Evolutionary conservation across 2,888 invertebrate species (phyloP).

Genomic region (Eulithis prunata): DNA sequence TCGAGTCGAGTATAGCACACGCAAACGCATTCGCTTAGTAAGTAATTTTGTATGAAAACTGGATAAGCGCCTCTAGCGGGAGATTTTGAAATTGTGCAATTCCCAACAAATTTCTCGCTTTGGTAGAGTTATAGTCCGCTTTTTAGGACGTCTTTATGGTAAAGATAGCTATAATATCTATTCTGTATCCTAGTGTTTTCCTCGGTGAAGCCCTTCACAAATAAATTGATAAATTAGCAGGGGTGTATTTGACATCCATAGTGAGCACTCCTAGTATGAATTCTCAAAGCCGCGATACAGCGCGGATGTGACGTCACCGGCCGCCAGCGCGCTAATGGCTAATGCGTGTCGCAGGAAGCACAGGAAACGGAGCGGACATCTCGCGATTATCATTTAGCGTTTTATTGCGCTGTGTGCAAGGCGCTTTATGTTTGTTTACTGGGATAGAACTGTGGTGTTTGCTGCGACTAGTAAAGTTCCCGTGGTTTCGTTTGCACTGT

Average conservation of each 20-base stretch:
- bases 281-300: conserved; percentile 34
- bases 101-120: too few species aligned
- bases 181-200: too few species aligned
- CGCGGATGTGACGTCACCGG: conserved; percentile 72
- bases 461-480: background rate
- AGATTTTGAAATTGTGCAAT: too few species aligned
- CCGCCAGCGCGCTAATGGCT: conserved; percentile 78
- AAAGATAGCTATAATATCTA: too few species aligned
- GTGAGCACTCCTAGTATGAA: conserved; percentile 1
- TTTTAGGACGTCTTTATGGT: too few species aligned
- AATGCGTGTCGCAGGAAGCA: conserved; percentile 80
- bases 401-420: conserved; percentile 64
- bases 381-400: conserved; percentile 80
- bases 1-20: too few species aligned
- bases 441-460: conserved; percentile 2
- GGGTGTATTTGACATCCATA: background rate
- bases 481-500: background rate
- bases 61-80: too few species aligned
- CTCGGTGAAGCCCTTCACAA: background rate
- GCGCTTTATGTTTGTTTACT: conserved; percentile 37
- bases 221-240: background rate
- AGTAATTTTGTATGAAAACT: too few species aligned
- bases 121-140: too few species aligned
- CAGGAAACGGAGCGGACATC: conserved; percentile 74
- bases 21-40: too few species aligned